Evolutionary conservation across 2,113 vertebrate species (phyloP).

Genomic region (Bucco capensis): DNA sequence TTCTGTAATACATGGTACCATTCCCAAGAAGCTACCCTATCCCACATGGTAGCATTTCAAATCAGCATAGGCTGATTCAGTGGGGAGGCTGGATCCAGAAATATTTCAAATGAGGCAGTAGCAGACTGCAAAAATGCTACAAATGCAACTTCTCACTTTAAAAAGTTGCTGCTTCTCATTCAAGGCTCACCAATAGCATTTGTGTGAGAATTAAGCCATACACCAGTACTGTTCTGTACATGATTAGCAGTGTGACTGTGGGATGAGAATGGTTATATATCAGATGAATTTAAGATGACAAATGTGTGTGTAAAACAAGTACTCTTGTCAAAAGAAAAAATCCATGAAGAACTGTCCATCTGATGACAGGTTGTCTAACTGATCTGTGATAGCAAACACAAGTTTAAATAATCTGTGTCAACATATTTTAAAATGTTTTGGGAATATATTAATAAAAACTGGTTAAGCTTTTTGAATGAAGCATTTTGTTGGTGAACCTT

Average conservation of each 20-base stretch:
- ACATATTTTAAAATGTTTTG: neutral
- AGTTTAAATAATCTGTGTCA: neutral
- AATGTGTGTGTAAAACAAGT: neutral
- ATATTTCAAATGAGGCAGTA: neutral
- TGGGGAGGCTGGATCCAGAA: neutral
- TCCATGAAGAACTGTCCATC: neutral
- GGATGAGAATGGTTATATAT: neutral
- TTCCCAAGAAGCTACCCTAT: neutral
- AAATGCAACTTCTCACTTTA: neutral
- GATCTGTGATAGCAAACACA: neutral
- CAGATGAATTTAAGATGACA: neutral
- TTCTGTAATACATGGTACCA: neutral
- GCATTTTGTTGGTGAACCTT: neutral
- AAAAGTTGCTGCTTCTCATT: slow-evolving; percentile 5
- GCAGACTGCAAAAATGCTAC: neutral
- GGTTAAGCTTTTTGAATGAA: neutral
- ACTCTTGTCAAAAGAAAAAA: neutral
- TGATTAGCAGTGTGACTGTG: neutral
- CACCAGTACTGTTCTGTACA: neutral
- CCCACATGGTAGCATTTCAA: neutral
- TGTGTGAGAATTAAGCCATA: neutral
- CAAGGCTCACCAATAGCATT: neutral
- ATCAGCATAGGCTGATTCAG: neutral
- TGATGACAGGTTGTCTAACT: neutral
- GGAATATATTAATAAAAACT: neutral